Evolutionary conservation across 1,140 invertebrate genomes (phyloP).

Genomic region (Ostrea denselamellosa): DNA sequence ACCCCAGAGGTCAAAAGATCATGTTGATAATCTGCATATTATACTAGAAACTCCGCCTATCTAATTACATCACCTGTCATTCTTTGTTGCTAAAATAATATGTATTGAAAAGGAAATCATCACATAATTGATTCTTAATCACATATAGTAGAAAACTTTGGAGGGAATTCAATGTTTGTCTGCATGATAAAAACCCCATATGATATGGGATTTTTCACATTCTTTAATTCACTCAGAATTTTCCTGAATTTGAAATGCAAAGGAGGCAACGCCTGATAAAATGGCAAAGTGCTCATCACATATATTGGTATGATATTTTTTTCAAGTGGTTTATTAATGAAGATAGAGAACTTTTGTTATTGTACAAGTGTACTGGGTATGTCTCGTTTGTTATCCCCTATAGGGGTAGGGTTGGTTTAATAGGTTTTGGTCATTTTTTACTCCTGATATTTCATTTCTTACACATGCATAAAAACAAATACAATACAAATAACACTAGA

Average conservation of each 20-base stretch:
- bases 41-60: neutral
- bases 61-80: slow-evolving; percentile 25
- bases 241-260: neutral
- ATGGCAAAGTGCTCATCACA: neutral
- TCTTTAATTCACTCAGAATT: slow-evolving; percentile 31
- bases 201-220: slow-evolving; percentile 11
- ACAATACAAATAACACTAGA: neutral
- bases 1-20: slow-evolving; percentile 8
- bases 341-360: neutral
- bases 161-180: neutral
- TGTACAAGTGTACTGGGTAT: neutral
- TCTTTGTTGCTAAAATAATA: neutral
- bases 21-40: slow-evolving; percentile 31
- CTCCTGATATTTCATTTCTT: neutral
- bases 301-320: neutral
- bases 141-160: neutral
- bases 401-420: neutral
- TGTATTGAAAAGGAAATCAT: slow-evolving; percentile 16
- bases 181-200: neutral
- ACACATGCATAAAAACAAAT: neutral
- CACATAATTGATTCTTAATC: neutral
- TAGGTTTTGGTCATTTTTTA: neutral
- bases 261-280: slow-evolving; percentile 34
- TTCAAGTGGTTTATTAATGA: neutral
- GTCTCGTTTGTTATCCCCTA: neutral